Base-by-base conservation (phyloP, 1,140 invertebrate species). In the Potamilus streckersoni region DNA sequence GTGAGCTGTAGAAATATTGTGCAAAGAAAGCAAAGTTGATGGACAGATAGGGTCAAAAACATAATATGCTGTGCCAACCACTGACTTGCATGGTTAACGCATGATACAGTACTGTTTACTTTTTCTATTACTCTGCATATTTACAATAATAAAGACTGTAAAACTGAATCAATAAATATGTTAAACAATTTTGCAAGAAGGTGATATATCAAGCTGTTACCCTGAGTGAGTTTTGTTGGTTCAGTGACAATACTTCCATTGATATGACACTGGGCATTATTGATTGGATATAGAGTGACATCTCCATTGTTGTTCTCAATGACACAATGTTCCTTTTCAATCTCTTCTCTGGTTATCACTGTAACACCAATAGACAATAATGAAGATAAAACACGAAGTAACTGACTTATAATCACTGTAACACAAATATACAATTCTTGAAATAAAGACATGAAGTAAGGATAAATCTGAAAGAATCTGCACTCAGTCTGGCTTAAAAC, bases 251-350 rank as follows among this genome's bases (percentile, higher is more conserved):
- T 91, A 59, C 93, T 92, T 2, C 94, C 95, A 91, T 97, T 97
- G 55, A 97, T 93, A 93, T 94, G 94, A 89, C 96, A 96, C 83
- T 95, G 92, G 6, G 95, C 92, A 75, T 90, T 88, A 14, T 92
- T 92, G 72, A 93, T 90, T 0, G 96, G 96, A 84, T 93, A 92
- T 49, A 97, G 90, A 12, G 93, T 95, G 16, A 95, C 95, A 2
- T 93, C 92, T 3, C 95, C 95, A 69, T 92, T 92, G 62, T 92
- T 89, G 17, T 97, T 90, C 49, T 93, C 92, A 73, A 97, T 94
- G 23, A 93, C 92, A 87, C 96, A 97, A 89, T 97, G 96, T 85
- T 96, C 93, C 12, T 93, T 89, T 78, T 95, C 92, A 78, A 97
- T 94, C n/a, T 94, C 95, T 27, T 92, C 92, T 63, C 95, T 95